phyloP scores from a whole-genome alignment of 2,888 invertebrate genomes.

The Brachylomia viminalis region DNA sequence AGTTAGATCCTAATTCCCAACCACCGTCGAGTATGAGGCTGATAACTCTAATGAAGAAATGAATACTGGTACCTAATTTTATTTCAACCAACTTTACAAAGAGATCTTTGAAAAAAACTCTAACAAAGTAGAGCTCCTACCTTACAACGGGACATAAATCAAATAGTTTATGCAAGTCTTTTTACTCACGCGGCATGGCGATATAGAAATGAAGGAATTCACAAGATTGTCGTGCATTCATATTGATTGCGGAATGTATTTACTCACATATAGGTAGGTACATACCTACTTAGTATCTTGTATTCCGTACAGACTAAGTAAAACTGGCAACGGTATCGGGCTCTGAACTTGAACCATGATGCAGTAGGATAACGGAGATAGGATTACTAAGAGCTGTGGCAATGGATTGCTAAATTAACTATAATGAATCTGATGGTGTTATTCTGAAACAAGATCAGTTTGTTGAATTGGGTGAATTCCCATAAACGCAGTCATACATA shows the following conservation, averaged over 20 bases:
- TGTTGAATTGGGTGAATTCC: background rate
- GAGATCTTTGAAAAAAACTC: background rate
- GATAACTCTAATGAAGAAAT: background rate
- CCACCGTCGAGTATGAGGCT: background rate
- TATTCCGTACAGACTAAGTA: conserved; percentile 13
- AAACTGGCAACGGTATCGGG: background rate
- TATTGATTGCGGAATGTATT: conserved; percentile 29
- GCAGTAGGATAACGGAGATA: background rate
- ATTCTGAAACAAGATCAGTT: background rate
- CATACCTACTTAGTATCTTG: background rate
- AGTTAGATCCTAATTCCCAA: background rate
- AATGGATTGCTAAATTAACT: background rate
- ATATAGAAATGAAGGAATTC: conserved; percentile 25
- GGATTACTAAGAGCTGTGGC: background rate
- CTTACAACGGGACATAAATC: background rate
- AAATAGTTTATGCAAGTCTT: background rate
- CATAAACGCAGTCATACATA: too few relatives aligned
- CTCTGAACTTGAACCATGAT: conserved; percentile 3
- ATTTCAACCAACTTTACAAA: background rate
- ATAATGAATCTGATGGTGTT: background rate
- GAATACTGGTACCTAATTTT: background rate
- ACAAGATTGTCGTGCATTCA: conserved; percentile 30
- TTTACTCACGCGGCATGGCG: conserved; percentile 8
- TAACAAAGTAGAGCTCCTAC: background rate
- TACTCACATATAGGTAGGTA: conserved; percentile 7